Conservation (phyloP, 2,888 invertebrate species). For the Stenolophus ochropezus region DNA sequence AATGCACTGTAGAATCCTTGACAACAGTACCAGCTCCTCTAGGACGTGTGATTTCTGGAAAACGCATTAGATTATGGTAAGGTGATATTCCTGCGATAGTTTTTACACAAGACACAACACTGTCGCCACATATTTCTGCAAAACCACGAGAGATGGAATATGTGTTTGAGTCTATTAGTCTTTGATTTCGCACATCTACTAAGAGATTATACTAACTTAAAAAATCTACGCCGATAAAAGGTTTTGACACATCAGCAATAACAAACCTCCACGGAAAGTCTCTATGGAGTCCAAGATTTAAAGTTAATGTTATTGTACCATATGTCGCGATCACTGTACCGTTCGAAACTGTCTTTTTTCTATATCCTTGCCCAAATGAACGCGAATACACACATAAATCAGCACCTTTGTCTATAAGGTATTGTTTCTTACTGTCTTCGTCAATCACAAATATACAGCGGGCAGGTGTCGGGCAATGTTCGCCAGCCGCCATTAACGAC, state of each 20-base stretch:
- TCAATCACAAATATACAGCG: not conserved
- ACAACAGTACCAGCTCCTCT: not conserved
- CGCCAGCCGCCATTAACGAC: not conserved
- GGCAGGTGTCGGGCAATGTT: not conserved
- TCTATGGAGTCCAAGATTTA: slow-evolving; percentile 67
- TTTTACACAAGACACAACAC: not conserved
- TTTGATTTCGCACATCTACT: slow-evolving; percentile 65
- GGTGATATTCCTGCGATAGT: slow-evolving; percentile 39
- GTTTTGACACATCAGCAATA: slow-evolving; percentile 67
- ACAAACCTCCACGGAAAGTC: slow-evolving; percentile 67
- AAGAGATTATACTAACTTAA: slow-evolving; percentile 66
- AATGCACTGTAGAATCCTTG: not conserved
- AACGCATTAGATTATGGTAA: slow-evolving; percentile 55
- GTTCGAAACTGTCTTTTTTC: too few species aligned
- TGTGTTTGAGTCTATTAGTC: slow-evolving; percentile 62
- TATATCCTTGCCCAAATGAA: not conserved
- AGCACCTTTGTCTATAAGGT: not conserved
- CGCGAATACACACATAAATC: not conserved
- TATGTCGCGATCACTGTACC: slow-evolving; percentile 65
- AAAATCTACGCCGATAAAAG: slow-evolving; percentile 69
- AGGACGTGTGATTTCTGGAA: slow-evolving; percentile 57
- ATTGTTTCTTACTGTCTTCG: not conserved
- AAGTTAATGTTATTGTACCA: slow-evolving; percentile 63
- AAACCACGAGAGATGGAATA: not conserved
- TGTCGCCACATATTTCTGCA: not conserved